Conservation (phyloP, 1,140 invertebrate genomes). For the Holotrichia oblita region DNA sequence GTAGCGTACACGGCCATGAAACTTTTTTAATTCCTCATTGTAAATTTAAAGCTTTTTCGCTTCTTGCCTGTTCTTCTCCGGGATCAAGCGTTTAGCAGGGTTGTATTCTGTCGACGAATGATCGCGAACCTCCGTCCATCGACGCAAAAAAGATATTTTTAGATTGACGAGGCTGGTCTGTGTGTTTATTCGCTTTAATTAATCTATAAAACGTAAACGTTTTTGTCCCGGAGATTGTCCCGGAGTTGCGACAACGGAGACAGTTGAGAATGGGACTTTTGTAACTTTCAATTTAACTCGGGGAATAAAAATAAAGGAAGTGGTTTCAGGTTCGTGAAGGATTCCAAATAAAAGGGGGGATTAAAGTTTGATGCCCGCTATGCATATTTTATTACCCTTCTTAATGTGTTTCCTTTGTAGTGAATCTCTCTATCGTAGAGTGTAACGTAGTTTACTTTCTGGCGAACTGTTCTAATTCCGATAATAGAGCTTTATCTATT, state of each 20-base stretch:
- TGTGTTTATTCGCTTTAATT: not conserved
- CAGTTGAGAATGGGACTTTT: not conserved
- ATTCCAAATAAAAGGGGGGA: too few species aligned
- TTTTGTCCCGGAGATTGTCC: not conserved
- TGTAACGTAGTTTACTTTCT: too few species aligned
- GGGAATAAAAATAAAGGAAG: too few species aligned
- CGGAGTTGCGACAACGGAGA: not conserved
- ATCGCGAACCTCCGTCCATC: not conserved
- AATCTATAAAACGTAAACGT: not conserved
- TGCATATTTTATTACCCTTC: too few species aligned
- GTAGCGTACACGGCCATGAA: too few species aligned
- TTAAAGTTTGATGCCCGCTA: too few species aligned
- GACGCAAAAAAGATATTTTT: not conserved
- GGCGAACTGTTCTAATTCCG: too few species aligned
- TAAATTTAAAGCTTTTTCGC: not conserved
- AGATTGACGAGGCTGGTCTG: not conserved
- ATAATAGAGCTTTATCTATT: too few species aligned
- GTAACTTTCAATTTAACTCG: too few species aligned
- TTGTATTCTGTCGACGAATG: not conserved
- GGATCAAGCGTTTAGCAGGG: not conserved
- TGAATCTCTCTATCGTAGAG: too few species aligned
- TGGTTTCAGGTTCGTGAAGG: too few species aligned
- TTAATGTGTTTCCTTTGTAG: too few species aligned
- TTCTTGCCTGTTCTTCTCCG: not conserved
- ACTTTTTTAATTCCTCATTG: conserved; percentile 6